phyloP scores from a whole-genome alignment of 2,888 invertebrate species.

The Anaspis maculata region DNA sequence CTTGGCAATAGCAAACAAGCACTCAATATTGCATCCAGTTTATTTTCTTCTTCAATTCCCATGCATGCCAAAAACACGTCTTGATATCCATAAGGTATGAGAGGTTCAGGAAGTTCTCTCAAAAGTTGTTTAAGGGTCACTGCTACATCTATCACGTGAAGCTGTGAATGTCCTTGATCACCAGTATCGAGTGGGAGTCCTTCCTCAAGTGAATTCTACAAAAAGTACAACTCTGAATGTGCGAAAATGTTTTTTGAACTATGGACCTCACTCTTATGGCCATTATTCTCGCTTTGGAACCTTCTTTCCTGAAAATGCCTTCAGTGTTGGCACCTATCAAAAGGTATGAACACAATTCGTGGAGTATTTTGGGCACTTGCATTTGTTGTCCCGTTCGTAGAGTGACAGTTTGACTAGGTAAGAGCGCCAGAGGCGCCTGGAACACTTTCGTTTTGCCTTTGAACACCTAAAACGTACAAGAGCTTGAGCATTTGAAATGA shows the following conservation, averaged over 20 bases:
- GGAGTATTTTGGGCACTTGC: constrained; percentile 63
- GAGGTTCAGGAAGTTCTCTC: constrained; percentile 74
- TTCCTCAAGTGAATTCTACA: no score
- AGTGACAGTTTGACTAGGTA: constrained; percentile 49
- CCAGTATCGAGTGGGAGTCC: no score
- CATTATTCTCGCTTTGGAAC: constrained; percentile 72
- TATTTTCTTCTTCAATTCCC: constrained; percentile 50
- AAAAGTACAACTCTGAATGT: no score
- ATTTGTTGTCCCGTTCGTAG: constrained; percentile 62
- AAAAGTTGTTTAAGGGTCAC: constrained; percentile 80
- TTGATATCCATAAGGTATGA: constrained; percentile 66
- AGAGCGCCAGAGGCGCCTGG: constrained; percentile 45
- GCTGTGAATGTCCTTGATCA: no score
- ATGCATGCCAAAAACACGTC: constrained; percentile 66
- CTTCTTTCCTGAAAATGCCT: constrained; percentile 84
- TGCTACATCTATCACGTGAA: constrained; percentile 78
- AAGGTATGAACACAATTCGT: constrained; percentile 62
- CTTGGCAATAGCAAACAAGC: constrained; percentile 65
- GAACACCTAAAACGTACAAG: constrained; percentile 23
- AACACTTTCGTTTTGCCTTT: constrained; percentile 46
- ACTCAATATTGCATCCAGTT: constrained; percentile 55
- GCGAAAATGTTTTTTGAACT: background rate
- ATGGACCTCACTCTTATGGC: constrained; percentile 59
- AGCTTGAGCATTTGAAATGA: no score
- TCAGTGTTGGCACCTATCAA: constrained; percentile 63